Conservation (phyloP, 23 tunicate species). For the Halocynthia aurantium region DNA sequence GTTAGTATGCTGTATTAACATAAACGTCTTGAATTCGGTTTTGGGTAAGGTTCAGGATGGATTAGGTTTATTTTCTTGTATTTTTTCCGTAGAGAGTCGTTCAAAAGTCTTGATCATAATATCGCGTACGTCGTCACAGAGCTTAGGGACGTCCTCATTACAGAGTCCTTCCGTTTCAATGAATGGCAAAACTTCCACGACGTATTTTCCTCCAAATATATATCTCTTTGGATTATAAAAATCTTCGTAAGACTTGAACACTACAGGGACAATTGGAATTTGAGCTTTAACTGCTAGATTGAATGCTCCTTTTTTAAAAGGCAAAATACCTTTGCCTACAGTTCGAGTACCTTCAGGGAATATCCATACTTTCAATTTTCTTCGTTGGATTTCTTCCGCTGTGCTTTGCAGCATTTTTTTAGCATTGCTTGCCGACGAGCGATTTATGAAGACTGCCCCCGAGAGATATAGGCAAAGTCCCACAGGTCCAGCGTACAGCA, state of each 20-base stretch:
- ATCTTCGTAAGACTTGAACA: conserved; percentile 11
- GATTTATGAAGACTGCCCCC: conserved; percentile 19
- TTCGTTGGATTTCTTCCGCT: not conserved
- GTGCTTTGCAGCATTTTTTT: not conserved
- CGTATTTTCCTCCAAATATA: conserved; percentile 11
- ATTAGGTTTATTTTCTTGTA: too few species aligned
- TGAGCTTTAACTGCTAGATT: conserved; percentile 15
- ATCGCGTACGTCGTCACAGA: not conserved
- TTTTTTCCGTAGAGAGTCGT: not conserved
- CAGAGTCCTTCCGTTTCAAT: not conserved
- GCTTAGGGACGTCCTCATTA: conserved; percentile 1
- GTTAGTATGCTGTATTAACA: too few species aligned
- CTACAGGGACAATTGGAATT: conserved; percentile 20
- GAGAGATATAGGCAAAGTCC: conserved; percentile 19
- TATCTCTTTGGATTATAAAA: conserved; percentile 4
- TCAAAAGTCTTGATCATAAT: not conserved
- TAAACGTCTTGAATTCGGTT: too few species aligned
- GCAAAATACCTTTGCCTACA: not conserved
- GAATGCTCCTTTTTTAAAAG: conserved; percentile 20
- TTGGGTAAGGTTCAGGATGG: too few species aligned
- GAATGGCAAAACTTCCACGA: not conserved
- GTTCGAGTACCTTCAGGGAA: conserved; percentile 20
- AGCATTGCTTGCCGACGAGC: not conserved
- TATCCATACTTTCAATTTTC: conserved; percentile 14
- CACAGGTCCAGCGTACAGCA: conserved; percentile 7